Base-by-base conservation (phyloP, 2,797 vertebrate genomes). In the Hippocampus kuda region DNA sequence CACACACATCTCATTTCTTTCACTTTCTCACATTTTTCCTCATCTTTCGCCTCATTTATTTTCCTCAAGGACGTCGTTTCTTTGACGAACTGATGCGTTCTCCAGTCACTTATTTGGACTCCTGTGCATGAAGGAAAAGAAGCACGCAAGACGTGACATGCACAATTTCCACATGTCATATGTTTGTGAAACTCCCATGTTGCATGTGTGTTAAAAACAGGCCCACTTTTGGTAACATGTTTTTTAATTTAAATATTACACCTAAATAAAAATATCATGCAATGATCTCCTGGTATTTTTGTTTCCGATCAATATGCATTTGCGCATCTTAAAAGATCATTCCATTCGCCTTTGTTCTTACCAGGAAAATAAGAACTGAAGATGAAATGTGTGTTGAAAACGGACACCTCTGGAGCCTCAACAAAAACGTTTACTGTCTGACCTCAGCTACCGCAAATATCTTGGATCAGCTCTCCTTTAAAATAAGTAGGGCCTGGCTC, bases 21-120 rank as follows among this genome's bases (percentile, higher is more conserved):
- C 42, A 24, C 44, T 63, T 75, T 75, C 61, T 68, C 68, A 48
- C 54, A 68, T 54, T 65, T 71, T 69, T 57, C 62, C 62, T 26
- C 38, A 73, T 69, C 60, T 63, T 67, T 70, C 18, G 6, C 68
- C 67, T 71, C 66, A 7, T n/a, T 70, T 68, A n/a, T 76, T 75
- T 66, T n/a, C 65, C 51, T 41, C 46, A 38, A 51, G 26, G 27
- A 51, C 9, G 15, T 51, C 1, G 26, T 15, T 16, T 26, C 26
- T 59, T 59, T 59, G 44, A 22, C 27, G 7, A 22, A 44, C 46
- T 27, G 15, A 26, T 46, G 16, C 24, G 1, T 66, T 49, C 27
- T 66, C 46, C 46, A 15, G 3, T 24, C 61, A 68, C 48, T 66
- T 54, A 27, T 66, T 63, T 11, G 16, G 18, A 26, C 41, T 24